These are phyloP conservation scores for Parus major DNA, from an alignment of 2,113 vertebrate genomes.

Conservation along the genomic window DNA sequence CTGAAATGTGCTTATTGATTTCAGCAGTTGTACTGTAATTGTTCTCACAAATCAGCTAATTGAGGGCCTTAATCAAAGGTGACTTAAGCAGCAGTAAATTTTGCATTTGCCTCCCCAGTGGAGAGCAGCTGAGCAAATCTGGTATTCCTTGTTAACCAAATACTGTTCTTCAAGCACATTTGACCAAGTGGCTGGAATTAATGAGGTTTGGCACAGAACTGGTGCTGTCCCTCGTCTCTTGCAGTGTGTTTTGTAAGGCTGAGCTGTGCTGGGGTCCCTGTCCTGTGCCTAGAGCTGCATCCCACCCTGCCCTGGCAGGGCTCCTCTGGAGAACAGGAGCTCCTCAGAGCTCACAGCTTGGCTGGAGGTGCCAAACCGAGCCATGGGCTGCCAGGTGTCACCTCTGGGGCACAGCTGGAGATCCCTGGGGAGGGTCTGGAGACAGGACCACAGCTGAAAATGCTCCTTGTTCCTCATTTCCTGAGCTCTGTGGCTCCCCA, in stretches of 20 bases:
- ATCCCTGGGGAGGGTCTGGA: neutral
- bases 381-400: neutral
- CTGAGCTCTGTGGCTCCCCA: neutral
- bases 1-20: constrained; percentile 23
- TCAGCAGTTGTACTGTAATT: neutral
- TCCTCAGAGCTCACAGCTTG: neutral
- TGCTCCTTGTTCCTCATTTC: neutral
- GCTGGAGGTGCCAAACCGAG: neutral
- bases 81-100: neutral
- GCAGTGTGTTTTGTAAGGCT: neutral
- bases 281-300: neutral
- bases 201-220: neutral
- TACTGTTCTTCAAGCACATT: neutral
- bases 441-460: neutral
- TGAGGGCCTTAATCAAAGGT: constrained; percentile 24
- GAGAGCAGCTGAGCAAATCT: neutral
- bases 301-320: neutral
- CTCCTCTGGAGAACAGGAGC: neutral
- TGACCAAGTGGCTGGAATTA: neutral
- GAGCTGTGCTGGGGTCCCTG: neutral
- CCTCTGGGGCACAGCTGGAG: accelerated
- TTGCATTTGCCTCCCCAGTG: neutral
- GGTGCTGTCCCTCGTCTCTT: neutral
- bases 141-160: neutral
- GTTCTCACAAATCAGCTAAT: constrained; percentile 18